phyloP scores from a whole-genome alignment of 2,888 invertebrate species.

The Drosophila neonasuta region DNA sequence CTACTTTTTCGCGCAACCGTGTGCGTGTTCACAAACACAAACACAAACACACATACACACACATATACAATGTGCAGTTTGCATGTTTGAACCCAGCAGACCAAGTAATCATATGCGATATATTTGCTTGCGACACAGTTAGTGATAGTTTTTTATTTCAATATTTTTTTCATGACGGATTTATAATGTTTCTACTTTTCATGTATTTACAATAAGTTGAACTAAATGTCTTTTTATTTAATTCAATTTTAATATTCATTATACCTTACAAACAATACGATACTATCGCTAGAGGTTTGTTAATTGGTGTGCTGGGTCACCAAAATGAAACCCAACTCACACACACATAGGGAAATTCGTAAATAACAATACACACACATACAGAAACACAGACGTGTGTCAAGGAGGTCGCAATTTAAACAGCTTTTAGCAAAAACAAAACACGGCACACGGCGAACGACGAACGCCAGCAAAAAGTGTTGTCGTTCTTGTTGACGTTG shows the following conservation, averaged over 20 bases:
- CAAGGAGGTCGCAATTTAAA: slow-evolving; percentile 41
- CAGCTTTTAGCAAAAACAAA: slow-evolving; percentile 51
- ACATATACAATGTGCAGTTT: slow-evolving; percentile 34
- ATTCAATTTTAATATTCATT: too few species aligned
- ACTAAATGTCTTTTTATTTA: too few species aligned
- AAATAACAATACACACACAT: slow-evolving; percentile 27
- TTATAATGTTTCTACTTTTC: too few species aligned
- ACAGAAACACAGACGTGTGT: slow-evolving; percentile 28
- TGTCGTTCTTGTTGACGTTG: not conserved
- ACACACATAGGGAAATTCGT: slow-evolving; percentile 25
- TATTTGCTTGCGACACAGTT: not conserved
- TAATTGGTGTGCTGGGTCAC: not conserved
- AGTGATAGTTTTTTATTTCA: not conserved
- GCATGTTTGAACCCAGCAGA: slow-evolving; percentile 38
- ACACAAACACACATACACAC: slow-evolving; percentile 30
- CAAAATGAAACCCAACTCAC: slow-evolving; percentile 35
- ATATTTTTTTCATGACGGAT: not conserved
- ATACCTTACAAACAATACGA: not conserved
- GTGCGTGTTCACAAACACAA: slow-evolving; percentile 27
- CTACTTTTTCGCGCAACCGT: slow-evolving; percentile 53
- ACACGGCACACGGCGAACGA: slow-evolving; percentile 27
- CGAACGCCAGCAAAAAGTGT: slow-evolving; percentile 5
- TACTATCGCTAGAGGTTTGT: not conserved
- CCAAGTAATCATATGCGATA: not conserved
- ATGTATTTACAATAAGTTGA: too few species aligned